Conservation (phyloP, 2,888 invertebrate genomes). For the Campoletis raptor region DNA sequence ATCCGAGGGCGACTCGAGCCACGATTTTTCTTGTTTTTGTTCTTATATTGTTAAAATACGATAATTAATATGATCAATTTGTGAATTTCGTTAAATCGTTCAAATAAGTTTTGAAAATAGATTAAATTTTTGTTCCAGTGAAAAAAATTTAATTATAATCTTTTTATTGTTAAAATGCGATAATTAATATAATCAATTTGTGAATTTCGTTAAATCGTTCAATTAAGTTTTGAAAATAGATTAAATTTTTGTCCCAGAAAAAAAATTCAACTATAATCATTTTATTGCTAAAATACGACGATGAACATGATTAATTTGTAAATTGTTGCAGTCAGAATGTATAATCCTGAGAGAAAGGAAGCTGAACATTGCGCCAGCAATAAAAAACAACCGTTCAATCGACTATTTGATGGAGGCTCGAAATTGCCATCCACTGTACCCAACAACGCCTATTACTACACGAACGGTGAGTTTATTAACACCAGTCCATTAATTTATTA, state of each 20-base stretch:
- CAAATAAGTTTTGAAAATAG: no score
- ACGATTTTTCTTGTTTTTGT: no score
- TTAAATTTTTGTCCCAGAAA: no score
- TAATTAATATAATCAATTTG: no score
- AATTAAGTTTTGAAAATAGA: not conserved
- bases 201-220: not conserved
- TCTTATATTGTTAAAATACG: no score
- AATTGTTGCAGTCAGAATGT: constrained; percentile 88
- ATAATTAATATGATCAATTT: no score
- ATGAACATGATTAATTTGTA: constrained; percentile 27
- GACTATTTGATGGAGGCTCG: constrained; percentile 86
- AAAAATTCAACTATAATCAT: not conserved
- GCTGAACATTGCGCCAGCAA: constrained; percentile 94
- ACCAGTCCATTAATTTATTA: not conserved
- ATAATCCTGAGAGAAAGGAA: constrained; percentile 92
- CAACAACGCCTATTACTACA: constrained; percentile 85
- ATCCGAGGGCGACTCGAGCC: no score
- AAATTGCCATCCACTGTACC: constrained; percentile 86
- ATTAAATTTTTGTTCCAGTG: no score
- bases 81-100: no score
- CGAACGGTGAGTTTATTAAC: constrained; percentile 84
- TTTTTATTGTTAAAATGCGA: no score
- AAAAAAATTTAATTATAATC: no score
- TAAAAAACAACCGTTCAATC: constrained; percentile 91
- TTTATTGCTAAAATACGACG: not conserved